These are phyloP conservation scores for Exephanes ischioxanthus DNA, from an alignment of 2,888 invertebrate species.

Conservation along the genomic window DNA sequence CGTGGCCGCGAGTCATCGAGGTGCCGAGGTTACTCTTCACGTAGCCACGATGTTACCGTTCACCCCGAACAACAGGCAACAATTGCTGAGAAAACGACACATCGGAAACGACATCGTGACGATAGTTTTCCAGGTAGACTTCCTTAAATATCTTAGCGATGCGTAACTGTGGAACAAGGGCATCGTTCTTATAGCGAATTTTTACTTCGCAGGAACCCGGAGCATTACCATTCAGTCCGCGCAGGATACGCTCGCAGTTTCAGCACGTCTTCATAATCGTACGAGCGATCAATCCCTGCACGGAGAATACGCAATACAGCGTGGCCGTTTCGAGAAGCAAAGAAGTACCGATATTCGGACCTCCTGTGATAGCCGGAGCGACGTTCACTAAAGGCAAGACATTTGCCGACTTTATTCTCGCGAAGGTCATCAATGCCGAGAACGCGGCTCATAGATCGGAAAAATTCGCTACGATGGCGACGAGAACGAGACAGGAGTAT, in stretches of 20 bases:
- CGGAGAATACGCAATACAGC: constrained; percentile 96
- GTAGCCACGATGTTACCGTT: constrained; percentile 98
- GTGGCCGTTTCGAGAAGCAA: constrained; percentile 93
- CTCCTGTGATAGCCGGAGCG: constrained; percentile 95
- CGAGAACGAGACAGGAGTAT: constrained; percentile 97
- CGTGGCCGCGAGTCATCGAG: constrained; percentile 95
- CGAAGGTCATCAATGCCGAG: constrained; percentile 98
- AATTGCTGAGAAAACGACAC: constrained; percentile 96
- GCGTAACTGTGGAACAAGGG: neutral
- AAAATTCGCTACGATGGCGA: constrained; percentile 98
- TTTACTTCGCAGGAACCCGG: constrained; percentile 91
- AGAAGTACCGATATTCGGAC: constrained; percentile 98
- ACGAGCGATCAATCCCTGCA: constrained; percentile 94
- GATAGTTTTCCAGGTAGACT: constrained; percentile 92
- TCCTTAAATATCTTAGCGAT: neutral
- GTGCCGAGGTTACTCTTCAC: constrained; percentile 98
- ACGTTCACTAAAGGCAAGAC: constrained; percentile 95
- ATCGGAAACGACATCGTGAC: constrained; percentile 99
- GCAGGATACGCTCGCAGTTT: constrained; percentile 97
- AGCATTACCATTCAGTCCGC: constrained; percentile 96
- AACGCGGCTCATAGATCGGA: constrained; percentile 98
- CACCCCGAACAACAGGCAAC: constrained; percentile 97
- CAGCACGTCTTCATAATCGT: constrained; percentile 99
- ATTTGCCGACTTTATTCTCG: constrained; percentile 97
- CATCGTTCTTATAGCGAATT: neutral